A percentile compares a stretch with the other conserved stretches of the same genome.
These are phyloP conservation scores for Protula sp. DNA, from an alignment of 2,888 invertebrate species.

Conservation along the genomic window DNA sequence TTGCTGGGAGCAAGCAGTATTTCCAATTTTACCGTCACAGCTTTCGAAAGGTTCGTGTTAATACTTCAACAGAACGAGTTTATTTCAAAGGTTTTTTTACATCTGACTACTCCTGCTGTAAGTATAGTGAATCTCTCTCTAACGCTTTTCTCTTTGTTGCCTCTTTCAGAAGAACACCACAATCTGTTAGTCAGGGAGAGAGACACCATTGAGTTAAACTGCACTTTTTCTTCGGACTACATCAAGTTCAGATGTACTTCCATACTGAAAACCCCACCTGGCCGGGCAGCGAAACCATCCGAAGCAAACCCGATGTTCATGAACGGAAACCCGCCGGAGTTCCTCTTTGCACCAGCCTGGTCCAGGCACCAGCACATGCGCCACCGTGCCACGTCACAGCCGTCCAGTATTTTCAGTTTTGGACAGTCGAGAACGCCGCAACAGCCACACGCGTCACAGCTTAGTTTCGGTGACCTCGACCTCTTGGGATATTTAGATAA, in stretches of 20 bases:
- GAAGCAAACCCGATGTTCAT: conserved; percentile 1
- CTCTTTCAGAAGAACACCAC: conserved; percentile 24
- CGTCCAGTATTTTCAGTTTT: no score
- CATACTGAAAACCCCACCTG: neutral
- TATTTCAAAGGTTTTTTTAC: no score
- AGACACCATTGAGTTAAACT: conserved; percentile 20
- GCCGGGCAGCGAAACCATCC: no score
- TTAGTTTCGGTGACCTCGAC: no score
- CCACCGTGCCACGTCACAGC: no score
- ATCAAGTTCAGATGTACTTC: conserved; percentile 8
- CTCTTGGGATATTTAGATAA: no score
- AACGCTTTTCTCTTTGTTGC: neutral
- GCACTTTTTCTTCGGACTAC: conserved; percentile 6
- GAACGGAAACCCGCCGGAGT: neutral
- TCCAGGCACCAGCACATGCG: neutral
- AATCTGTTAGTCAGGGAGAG: conserved; percentile 24
- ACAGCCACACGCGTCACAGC: no score
- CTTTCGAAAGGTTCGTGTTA: conserved; percentile 6
- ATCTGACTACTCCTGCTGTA: no score
- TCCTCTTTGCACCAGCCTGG: neutral
- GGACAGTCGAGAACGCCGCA: no score
- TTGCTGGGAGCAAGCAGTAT: conserved; percentile 77
- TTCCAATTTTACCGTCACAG: conserved; percentile 53
- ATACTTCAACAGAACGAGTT: no score
- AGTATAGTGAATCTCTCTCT: neutral